Conservation (phyloP, 2,113 vertebrate genomes). For the Galemys pyrenaicus region DNA sequence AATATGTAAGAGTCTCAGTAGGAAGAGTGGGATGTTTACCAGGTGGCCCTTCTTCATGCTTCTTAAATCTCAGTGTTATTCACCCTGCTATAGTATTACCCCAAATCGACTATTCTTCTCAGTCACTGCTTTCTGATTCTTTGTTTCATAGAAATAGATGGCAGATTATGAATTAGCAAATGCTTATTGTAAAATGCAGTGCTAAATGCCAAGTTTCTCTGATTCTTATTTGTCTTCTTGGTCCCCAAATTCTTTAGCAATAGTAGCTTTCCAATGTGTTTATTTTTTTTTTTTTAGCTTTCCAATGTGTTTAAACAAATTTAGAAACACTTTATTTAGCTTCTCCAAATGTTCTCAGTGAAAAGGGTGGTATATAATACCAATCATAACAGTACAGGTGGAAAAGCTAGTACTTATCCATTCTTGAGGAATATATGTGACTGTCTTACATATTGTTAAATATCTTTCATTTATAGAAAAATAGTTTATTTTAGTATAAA, state of each 20-base stretch:
- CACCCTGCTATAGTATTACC: fast-evolving
- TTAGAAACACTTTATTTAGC: not conserved
- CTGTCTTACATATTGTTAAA: not conserved
- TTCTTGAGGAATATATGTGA: not conserved
- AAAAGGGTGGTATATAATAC: not conserved
- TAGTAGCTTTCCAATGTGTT: not conserved
- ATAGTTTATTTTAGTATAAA: not conserved
- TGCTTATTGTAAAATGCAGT: not conserved
- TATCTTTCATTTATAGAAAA: not conserved
- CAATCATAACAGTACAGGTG: not conserved
- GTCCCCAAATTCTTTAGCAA: not conserved
- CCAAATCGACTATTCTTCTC: not conserved
- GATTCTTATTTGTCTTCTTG: not conserved
- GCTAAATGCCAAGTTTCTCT: not conserved
- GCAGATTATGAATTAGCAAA: not conserved
- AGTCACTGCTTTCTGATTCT: not conserved
- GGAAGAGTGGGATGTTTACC: not conserved
- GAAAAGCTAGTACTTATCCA: not conserved
- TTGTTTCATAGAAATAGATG: not conserved
- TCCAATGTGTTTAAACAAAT: not conserved
- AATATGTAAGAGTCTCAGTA: not conserved
- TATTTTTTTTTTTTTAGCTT: no score
- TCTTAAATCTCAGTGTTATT: not conserved
- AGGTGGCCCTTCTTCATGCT: not conserved
- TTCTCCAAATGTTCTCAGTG: not conserved